Evolutionary conservation across 2,797 vertebrate genomes (phyloP), one percentile per base, ranked within the genome.

Genomic region (Neomorphus geoffroyi): DNA sequence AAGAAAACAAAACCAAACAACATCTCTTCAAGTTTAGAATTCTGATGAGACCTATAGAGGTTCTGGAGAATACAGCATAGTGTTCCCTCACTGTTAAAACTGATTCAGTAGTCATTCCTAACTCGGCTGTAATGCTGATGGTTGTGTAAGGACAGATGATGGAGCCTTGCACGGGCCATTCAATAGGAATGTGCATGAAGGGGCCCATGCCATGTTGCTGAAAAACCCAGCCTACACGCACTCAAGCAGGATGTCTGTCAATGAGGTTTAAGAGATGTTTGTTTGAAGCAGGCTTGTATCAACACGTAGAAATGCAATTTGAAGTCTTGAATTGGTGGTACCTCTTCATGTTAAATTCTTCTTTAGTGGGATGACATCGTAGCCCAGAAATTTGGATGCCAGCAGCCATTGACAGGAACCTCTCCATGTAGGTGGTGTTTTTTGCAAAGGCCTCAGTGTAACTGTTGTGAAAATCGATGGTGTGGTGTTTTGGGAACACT

Each of bases 121-220:
- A 0, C n/a, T 50, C 2, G 3, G 45, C 56, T 62, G 28, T 43
- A n/a, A 33, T 0, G 6, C 65, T 35, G 57, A 4, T 33, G 46
- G 2, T 12, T 58, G 56, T 45, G 62, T 81, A 46, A 19, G 11
- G 50, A 13, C n/a, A 37, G 61, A 19, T 23, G 27, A 3, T 41
- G 80, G 79, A 57, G 60, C 30, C 43, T 53, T 32, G n/a, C 13
- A 23, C 71, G 50, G 51, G 21, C 70, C 4, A 0, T 41, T 24
- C 9, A 35, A 37, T 72, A 82, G 79, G 56, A 45, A 24, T 11
- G 48, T 61, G 33, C 28, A 3, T 53, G 11, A 28, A 37, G 61
- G 33, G 24, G 15, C 19, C 37, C 32, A 19, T 19, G 3, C 27
- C 2, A 32, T 5, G 15, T 86, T 57, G 70, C 83, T 51, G 45